Evolutionary conservation across 1,140 invertebrate species (phyloP).

Genomic region (Aphis craccivora): DNA sequence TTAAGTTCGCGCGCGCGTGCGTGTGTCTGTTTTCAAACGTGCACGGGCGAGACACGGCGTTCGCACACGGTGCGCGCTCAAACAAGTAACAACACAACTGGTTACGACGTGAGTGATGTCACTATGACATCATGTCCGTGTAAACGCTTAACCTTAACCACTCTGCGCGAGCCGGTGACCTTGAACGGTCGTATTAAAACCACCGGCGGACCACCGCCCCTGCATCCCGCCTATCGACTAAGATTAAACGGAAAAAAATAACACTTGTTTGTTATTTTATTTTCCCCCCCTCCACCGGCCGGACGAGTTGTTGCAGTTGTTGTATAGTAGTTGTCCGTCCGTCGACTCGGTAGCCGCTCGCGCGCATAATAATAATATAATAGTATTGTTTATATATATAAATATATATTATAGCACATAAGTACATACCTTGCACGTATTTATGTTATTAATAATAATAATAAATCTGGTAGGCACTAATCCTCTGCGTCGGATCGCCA

Average conservation of each 20-base stretch:
- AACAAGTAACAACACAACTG: conserved; percentile 47
- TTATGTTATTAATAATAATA: conserved; percentile 2
- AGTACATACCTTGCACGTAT: not conserved
- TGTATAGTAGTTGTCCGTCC: not conserved
- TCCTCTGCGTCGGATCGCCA: not conserved
- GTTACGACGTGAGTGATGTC: conserved; percentile 53
- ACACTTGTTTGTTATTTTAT: conserved; percentile 37
- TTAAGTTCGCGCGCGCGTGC: not conserved
- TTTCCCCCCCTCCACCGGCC: not conserved
- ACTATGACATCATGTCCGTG: conserved; percentile 57
- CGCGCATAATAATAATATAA: not conserved
- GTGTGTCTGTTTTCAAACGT: not conserved
- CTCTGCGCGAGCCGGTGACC: conserved; percentile 46
- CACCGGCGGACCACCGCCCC: conserved; percentile 15
- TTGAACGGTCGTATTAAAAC: conserved; percentile 43
- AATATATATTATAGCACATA: not conserved
- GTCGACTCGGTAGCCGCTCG: not conserved
- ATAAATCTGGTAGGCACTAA: not conserved
- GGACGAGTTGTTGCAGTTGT: not conserved
- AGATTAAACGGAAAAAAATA: conserved; percentile 21
- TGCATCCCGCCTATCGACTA: not conserved
- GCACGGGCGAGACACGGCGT: not conserved
- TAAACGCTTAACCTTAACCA: conserved; percentile 51
- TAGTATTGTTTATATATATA: not conserved
- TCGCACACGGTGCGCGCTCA: conserved; percentile 22